phyloP scores from a whole-genome alignment of 1,140 invertebrate genomes.

The Magallana angulata region DNA sequence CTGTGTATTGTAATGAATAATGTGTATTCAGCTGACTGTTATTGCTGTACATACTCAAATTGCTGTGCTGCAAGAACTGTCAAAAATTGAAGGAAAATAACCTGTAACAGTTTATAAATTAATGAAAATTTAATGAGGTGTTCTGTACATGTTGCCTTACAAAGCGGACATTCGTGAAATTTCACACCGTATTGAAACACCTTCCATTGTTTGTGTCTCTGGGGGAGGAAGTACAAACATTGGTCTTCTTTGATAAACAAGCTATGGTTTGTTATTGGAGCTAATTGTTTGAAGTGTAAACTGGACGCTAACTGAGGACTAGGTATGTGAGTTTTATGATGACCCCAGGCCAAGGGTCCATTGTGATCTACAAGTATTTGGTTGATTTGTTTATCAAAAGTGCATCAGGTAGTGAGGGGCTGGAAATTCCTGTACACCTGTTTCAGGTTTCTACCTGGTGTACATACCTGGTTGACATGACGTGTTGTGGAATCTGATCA shows the following conservation, averaged over 20 bases:
- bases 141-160: neutral
- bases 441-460: neutral
- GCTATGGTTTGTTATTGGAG: neutral
- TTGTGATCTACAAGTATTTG: neutral
- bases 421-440: neutral
- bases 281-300: neutral
- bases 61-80: neutral
- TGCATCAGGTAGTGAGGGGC: neutral
- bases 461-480: neutral
- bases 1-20: neutral
- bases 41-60: neutral
- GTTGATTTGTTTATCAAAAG: neutral
- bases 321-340: neutral
- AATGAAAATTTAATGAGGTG: conserved; percentile 4
- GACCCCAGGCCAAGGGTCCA: neutral
- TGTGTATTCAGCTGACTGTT: neutral
- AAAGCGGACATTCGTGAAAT: neutral
- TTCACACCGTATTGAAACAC: neutral
- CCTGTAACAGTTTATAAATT: neutral
- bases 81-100: neutral
- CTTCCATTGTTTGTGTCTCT: neutral
- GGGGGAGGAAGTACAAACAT: neutral
- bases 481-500: neutral
- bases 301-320: neutral
- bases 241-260: neutral